phyloP scores from a whole-genome alignment of 1,140 invertebrate genomes.

The Lineus longissimus region DNA sequence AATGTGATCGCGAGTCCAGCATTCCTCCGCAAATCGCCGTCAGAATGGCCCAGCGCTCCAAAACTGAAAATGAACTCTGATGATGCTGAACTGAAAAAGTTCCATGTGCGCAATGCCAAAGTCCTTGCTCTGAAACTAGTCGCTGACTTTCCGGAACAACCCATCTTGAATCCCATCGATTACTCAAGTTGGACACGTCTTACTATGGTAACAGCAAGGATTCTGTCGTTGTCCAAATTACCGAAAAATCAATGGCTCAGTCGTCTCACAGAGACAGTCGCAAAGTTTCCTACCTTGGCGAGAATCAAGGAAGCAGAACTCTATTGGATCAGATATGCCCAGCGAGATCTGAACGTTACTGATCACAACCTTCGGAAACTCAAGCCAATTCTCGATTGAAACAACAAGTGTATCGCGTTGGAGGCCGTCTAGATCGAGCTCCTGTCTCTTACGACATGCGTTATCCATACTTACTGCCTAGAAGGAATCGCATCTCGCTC shows the following conservation, averaged over 20 bases:
- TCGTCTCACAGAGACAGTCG: neutral
- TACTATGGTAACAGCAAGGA: neutral
- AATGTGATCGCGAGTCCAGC: neutral
- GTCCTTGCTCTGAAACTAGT: neutral
- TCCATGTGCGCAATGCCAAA: slow-evolving; percentile 2
- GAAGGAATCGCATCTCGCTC: neutral
- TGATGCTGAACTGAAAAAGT: slow-evolving; percentile 8
- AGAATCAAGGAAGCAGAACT: slow-evolving; percentile 1
- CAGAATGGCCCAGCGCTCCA: neutral
- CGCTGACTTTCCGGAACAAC: neutral
- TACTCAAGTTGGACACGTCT: slow-evolving; percentile 2
- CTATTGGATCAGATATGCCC: neutral
- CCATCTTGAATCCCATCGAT: neutral
- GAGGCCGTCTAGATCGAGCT: neutral
- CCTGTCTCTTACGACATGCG: neutral
- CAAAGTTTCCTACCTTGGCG: neutral
- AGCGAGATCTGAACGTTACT: neutral
- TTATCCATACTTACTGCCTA: slow-evolving; percentile 6
- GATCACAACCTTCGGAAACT: neutral
- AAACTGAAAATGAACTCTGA: neutral
- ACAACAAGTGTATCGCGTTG: slow-evolving; percentile 1
- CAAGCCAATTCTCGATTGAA: neutral
- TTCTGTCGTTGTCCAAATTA: neutral
- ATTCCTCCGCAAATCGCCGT: neutral
- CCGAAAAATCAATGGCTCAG: slow-evolving; percentile 6